Conservation (phyloP, 2,888 invertebrate species). For the Shargacucullia verbasci region DNA sequence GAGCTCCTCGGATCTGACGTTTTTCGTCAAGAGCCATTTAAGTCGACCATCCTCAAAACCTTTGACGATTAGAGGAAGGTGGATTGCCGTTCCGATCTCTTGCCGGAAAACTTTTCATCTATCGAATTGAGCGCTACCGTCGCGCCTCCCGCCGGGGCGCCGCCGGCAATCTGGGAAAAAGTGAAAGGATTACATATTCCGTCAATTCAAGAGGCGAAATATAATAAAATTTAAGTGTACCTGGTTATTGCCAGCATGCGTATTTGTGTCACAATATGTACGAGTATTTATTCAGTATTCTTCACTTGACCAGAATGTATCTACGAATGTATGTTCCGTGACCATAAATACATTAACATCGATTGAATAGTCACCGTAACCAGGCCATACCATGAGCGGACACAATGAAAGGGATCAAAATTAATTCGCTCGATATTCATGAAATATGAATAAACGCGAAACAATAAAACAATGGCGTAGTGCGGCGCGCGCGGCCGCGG, state of each 20-base stretch:
- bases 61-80: constrained; percentile 2
- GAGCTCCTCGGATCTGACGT: background rate
- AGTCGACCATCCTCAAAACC: background rate
- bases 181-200: too few species aligned
- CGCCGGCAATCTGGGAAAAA: too few species aligned
- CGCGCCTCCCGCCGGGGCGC: too few species aligned
- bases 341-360: background rate
- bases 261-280: background rate
- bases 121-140: background rate
- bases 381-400: background rate
- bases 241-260: too few species aligned
- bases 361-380: background rate
- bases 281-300: too few species aligned
- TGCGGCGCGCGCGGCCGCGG: constrained; percentile 5
- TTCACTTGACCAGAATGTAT: background rate
- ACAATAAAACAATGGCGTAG: constrained; percentile 17
- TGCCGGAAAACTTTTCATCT: background rate
- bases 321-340: background rate
- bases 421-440: constrained; percentile 5
- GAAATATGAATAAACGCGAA: constrained; percentile 9
- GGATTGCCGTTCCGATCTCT: background rate
- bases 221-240: too few species aligned
- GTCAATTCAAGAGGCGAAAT: too few species aligned
- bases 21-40: constrained; percentile 12
- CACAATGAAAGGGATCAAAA: background rate